Evolutionary conservation across 1,140 invertebrate species (phyloP), one percentile per base, ranked within the genome.

Genomic region (Lasaia peninsularis): DNA sequence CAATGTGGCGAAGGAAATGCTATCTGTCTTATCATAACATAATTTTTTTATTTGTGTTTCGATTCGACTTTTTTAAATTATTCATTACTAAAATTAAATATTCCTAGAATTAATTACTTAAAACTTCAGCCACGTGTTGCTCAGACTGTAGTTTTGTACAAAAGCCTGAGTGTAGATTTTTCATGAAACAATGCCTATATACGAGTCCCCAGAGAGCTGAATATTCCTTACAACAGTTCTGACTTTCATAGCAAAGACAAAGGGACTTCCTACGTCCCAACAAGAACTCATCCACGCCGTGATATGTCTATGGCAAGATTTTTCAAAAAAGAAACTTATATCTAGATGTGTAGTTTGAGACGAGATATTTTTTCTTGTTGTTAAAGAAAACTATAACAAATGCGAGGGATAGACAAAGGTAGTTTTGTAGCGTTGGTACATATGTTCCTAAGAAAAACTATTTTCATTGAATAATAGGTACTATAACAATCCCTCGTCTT

Each of bases 221-320:
- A 75, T 88, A 82, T 82, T 83, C 78, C 83, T 86, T 86, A 86
- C 80, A 80, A 74, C 75, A 77, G 75, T 82, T 80, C 80, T 85
- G 76, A 84, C 80, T 84, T 86, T 86, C 83, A 81, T 76, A 80
- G 68, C 71, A 65, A 75, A 86, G 69, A 86, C 82, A 86, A 86
- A 82, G 73, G 67, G 72, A 81, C 79, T 86, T 86, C 79, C 80
- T 83, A 77, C 85, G 71, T 86, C 63, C 75, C 73, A 80, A 84
- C 83, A 88, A 86, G 85, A 86, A 86, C 80, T 86, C 83, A 86
- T 82, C 78, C 82, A 79, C 76, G 78, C 80, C 80, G 83, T 75
- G 82, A 83, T 88, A 74, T 86, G 86, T 88, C 82, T 88, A 86
- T 88, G 78, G 80, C 75, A 79, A 85, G 80, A 84, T 83, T 85